Evolutionary conservation across 2,113 vertebrate genomes (phyloP).

Genomic region (Elachura formosa): DNA sequence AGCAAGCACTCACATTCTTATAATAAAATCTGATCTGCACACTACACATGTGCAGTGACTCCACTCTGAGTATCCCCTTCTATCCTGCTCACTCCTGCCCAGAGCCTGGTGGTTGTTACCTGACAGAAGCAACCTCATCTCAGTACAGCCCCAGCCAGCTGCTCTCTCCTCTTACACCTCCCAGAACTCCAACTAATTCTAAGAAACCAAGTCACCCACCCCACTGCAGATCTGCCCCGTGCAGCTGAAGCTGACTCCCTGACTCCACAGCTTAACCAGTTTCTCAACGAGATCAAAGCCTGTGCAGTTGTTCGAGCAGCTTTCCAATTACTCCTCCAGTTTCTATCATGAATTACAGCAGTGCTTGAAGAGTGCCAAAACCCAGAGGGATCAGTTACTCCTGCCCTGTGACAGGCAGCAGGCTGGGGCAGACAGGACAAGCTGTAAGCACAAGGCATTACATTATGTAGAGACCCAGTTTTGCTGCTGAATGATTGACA

Average conservation of each 20-base stretch:
- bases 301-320: background rate
- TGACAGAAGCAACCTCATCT: background rate
- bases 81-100: background rate
- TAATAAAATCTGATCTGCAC: background rate
- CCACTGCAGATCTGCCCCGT: background rate
- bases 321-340: slow-evolving; percentile 11
- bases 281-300: slow-evolving; percentile 10
- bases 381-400: slow-evolving; percentile 1
- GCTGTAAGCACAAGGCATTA: background rate
- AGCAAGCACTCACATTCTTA: background rate
- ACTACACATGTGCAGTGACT: background rate
- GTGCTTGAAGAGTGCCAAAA: background rate
- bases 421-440: background rate
- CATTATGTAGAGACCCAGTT: background rate
- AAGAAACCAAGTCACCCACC: background rate
- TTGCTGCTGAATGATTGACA: slow-evolving; percentile 32
- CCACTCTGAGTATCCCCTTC: background rate
- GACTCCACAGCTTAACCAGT: background rate
- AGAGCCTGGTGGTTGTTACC: background rate
- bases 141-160: background rate
- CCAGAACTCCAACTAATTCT: background rate
- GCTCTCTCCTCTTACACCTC: background rate
- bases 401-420: slow-evolving; percentile 11
- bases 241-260: background rate
- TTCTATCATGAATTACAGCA: slow-evolving; percentile 11